A percentile compares a stretch with the other conserved stretches of the same genome.
Conservation (phyloP, 1,140 invertebrate species). For the Heliconius eleuchia region DNA sequence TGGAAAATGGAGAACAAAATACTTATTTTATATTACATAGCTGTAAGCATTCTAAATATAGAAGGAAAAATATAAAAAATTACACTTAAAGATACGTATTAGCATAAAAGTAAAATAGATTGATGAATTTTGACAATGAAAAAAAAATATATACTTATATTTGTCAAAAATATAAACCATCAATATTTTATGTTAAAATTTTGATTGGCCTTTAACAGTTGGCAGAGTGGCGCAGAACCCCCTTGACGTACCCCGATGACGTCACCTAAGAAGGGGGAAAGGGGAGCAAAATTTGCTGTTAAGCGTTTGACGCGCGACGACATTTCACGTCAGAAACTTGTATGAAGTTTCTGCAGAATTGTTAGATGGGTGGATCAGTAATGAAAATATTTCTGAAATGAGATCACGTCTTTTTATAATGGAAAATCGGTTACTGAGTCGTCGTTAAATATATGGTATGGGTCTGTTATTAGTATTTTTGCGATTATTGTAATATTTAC, state of each 20-base stretch:
- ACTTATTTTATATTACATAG: no score
- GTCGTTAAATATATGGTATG: no score
- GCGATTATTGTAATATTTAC: no score
- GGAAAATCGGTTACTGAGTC: no score
- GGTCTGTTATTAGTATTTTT: no score
- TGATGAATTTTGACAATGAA: neutral
- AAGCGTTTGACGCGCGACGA: constrained; percentile 69
- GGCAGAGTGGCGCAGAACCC: constrained; percentile 42
- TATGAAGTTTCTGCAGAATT: constrained; percentile 47
- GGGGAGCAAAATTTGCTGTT: constrained; percentile 57
- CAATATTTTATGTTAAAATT: constrained; percentile 52
- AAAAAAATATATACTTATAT: neutral
- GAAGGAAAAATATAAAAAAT: neutral
- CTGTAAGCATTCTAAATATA: no score
- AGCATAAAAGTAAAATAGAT: neutral
- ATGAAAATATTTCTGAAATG: neutral
- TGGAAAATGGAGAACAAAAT: no score
- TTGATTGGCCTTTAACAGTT: constrained; percentile 57
- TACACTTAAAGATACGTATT: neutral
- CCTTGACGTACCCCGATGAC: constrained; percentile 48
- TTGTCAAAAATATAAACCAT: constrained; percentile 29
- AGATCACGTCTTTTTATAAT: no score
- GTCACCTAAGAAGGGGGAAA: constrained; percentile 48
- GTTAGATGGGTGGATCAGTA: constrained; percentile 22
- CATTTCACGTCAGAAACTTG: constrained; percentile 64